Evolutionary conservation across 2,888 invertebrate species (phyloP).

Genomic region (Branchellion lobata): DNA sequence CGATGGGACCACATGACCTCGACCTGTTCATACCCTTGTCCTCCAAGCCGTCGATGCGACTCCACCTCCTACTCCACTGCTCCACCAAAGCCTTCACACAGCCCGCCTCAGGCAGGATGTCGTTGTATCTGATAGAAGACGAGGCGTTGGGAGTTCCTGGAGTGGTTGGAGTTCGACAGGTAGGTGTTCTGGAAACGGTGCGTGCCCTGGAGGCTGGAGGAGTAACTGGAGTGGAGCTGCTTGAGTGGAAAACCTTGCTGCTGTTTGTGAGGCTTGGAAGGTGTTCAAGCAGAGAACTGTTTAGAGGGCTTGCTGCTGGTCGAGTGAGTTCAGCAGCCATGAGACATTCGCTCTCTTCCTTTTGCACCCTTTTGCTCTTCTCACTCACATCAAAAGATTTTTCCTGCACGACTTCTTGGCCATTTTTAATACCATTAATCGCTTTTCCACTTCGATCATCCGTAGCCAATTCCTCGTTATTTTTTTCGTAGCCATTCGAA

Average conservation of each 20-base stretch:
- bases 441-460: background rate
- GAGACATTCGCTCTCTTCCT: background rate
- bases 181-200: background rate
- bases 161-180: background rate
- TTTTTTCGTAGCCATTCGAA: background rate
- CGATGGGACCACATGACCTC: conserved; percentile 32
- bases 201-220: background rate
- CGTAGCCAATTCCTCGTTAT: no score
- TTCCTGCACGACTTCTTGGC: background rate
- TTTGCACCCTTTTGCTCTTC: background rate
- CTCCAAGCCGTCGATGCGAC: conserved; percentile 19
- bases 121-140: conserved; percentile 8
- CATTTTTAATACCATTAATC: no score
- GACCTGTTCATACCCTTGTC: conserved; percentile 3
- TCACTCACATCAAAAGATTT: background rate
- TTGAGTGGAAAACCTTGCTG: background rate
- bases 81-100: conserved; percentile 39
- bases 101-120: conserved; percentile 39
- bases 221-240: background rate
- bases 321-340: no score
- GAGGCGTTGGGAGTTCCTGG: conserved; percentile 7
- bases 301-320: no score
- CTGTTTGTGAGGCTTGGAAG: no score
- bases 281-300: no score
- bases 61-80: conserved; percentile 33